phyloP scores from a whole-genome alignment of 2,113 vertebrate genomes.

The Lonchura striata region DNA sequence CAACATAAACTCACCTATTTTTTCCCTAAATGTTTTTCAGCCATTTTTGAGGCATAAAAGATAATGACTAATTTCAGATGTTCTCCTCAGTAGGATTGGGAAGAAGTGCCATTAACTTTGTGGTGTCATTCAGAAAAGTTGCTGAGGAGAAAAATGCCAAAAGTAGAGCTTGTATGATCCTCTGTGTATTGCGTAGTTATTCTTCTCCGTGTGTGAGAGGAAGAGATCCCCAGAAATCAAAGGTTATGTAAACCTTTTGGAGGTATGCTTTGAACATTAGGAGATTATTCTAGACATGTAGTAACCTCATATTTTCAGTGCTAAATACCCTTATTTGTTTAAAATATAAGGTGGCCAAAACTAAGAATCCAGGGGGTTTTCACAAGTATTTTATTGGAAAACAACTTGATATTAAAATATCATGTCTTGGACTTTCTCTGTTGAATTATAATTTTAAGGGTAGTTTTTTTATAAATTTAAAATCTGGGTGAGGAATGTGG shows the following conservation, averaged over 20 bases:
- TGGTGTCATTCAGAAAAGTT: background rate
- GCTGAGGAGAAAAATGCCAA: background rate
- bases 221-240: background rate
- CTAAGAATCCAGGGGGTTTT: accelerated
- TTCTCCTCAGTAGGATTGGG: background rate
- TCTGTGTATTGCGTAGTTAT: background rate
- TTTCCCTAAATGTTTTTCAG: background rate
- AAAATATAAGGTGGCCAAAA: background rate
- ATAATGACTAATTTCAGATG: background rate
- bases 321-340: background rate
- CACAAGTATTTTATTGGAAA: background rate
- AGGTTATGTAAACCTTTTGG: background rate
- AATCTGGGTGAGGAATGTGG: background rate
- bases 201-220: background rate
- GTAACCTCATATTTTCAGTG: background rate
- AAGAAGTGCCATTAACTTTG: background rate
- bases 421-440: background rate
- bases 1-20: background rate
- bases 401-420: background rate
- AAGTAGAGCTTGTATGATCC: background rate
- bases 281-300: background rate
- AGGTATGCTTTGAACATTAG: background rate
- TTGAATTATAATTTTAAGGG: background rate
- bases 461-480: background rate
- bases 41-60: background rate